Evolutionary conservation across 2,797 vertebrate species (phyloP).

Genomic region (Pantherophis alleghaniensis): DNA sequence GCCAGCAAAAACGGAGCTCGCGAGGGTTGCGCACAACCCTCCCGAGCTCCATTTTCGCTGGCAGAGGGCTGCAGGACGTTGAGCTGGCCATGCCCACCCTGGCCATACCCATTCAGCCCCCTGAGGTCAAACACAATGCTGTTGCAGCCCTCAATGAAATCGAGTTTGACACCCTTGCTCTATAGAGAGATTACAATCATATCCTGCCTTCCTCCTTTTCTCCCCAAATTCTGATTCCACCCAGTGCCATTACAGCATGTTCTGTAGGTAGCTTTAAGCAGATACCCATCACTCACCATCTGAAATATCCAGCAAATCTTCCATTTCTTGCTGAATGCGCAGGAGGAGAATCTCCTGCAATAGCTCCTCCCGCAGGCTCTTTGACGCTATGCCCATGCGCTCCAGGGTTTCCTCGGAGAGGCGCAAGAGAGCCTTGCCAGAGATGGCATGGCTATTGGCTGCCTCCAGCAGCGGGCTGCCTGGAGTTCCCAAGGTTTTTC

Average conservation of each 20-base stretch:
- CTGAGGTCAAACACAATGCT: no score
- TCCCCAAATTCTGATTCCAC: not conserved
- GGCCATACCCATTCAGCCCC: no score
- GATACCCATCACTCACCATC: not conserved
- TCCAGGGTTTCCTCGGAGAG: not conserved
- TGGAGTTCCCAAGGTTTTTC: not conserved
- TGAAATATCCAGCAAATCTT: conserved; percentile 6
- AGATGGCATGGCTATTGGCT: not conserved
- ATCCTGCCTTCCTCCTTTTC: not conserved
- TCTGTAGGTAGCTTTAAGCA: not conserved
- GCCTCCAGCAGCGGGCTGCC: not conserved
- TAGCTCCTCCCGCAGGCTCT: not conserved
- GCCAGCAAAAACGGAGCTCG: no score
- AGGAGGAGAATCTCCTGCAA: not conserved
- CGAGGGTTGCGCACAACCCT: no score
- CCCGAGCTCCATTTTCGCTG: no score
- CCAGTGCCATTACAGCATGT: not conserved
- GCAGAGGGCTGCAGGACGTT: no score
- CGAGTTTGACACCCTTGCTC: not conserved
- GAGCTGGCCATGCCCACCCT: no score
- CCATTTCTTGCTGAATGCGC: conserved; percentile 19
- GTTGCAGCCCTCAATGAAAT: no score
- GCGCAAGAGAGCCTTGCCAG: conserved; percentile 9
- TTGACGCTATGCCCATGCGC: not conserved
- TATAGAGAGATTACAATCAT: not conserved